Evolutionary conservation across 1,140 invertebrate genomes (phyloP), one percentile per base, ranked within the genome.

Genomic region (Euborellia annulipes): DNA sequence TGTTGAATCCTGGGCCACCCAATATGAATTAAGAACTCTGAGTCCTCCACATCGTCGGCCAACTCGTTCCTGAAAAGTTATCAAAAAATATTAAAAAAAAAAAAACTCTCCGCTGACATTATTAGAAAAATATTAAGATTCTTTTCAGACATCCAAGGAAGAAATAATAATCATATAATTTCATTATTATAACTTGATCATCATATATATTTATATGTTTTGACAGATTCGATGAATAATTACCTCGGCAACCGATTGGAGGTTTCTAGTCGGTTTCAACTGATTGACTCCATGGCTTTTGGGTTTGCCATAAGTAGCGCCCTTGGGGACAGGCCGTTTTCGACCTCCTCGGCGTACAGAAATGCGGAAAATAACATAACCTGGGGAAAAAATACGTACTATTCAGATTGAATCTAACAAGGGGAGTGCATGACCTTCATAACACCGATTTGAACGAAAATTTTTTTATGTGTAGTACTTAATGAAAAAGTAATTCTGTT

Each of bases 221-320:
- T 7, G 11, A 27, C 4, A 6, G 4, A 27, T 6, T 27, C n/a
- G n/a, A 6, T 27, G 11, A 27, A 13, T 49, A n/a, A n/a, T n/a
- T 70, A 96, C 92, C 74, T 99, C 96, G 54, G 96, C 96, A 70
- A 98, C 83, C 41, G 93, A 85, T 65, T 98, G 94, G 39, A 93
- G 68, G 59, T 88, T 92, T 54, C 94, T 78, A 4, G 82, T 85
- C 19, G 92, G 92, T 64, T 99, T 99, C 52, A 98, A 65, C 62
- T 98, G 85, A 63, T 98, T 98, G 0, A 99, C 89, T 68, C 96
- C 96, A 68, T 98, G 92, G 58, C 88, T 94, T 64, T 93, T 96
- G 32, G 96, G 96, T 69, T 99, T 99, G 59, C 96, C 96, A 62
- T 96, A 98, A 23, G 94, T 98, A 54, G 86, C 86, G 63, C 95